Evolutionary conservation across 2,888 invertebrate species (phyloP), one percentile per base, ranked within the genome.

Genomic region (Stramonita haemastoma): DNA sequence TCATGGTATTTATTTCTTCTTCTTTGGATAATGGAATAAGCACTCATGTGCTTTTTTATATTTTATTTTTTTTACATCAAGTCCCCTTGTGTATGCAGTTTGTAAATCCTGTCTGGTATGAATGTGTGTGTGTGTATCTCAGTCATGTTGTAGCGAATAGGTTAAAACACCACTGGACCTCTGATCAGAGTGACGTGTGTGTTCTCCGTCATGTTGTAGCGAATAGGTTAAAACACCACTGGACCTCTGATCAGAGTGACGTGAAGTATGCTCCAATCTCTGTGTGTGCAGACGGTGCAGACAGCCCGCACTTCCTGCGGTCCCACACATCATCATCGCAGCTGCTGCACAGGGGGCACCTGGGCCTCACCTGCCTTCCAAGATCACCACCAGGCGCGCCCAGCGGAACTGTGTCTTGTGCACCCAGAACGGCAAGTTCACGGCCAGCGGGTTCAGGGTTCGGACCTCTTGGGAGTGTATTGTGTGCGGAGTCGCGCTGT

Each of bases 331-430:
- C 86, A 15, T 32, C 60, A 11, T 13, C 46, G 19, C 86, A 1
- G 15, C 66, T 84, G 2, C 57, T 19, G 22, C 60, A 15, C 19
- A 85, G 85, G 11, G 29, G 29, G 1, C 17, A 19, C 86, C 17
- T 29, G 17, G 32, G n/a, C 32, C 66, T 0, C 86, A 86, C 66
- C 15, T 26, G 11, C 86, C 86, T 32, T 66, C 86, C 86, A 86
- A 86, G 86, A 86, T 86, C 86, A 29, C 86, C 57, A 86, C 86
- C 57, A 56, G 57, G 60, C 86, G 86, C 19, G 86, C 86, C 15
- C 86, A 86, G 86, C 86, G 86, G 8, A 86, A 86, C 66, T 86
- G 86, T 34, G 86, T 86, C 29, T 32, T 86, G 32, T 86, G 86
- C 86, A 86, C 86, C 60, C 86, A 86, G 66, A 29, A 34, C 15